These are phyloP conservation scores for Eumeta japonica DNA, from an alignment of 1,140 invertebrate species.

Conservation along the genomic window DNA sequence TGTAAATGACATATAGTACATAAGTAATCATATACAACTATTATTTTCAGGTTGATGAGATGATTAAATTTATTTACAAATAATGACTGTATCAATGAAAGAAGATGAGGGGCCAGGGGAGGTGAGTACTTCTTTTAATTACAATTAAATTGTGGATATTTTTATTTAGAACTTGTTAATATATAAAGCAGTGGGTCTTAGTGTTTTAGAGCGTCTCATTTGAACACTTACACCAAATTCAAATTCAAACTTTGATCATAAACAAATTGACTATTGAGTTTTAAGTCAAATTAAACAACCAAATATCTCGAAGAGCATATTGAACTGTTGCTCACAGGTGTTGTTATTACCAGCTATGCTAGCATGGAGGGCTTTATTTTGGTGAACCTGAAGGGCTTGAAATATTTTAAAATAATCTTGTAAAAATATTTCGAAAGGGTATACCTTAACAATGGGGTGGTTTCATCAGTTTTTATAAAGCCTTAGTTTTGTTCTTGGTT, in stretches of 20 bases:
- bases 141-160: slow-evolving; percentile 7
- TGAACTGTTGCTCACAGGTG: too few species aligned
- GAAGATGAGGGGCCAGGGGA: slow-evolving; percentile 50
- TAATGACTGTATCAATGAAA: slow-evolving; percentile 56
- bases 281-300: too few species aligned
- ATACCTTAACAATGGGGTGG: not conserved
- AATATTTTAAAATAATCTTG: not conserved
- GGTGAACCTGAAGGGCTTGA: not conserved
- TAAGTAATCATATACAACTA: too few species aligned
- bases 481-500: not conserved
- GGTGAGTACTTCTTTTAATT: slow-evolving; percentile 19
- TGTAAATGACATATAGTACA: too few species aligned
- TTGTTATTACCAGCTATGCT: not conserved
- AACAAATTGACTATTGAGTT: too few species aligned
- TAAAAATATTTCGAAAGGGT: too few species aligned
- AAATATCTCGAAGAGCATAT: too few species aligned
- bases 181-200: too few species aligned
- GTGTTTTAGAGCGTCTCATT: too few species aligned
- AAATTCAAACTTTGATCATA: too few species aligned
- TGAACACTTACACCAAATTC: too few species aligned
- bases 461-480: not conserved
- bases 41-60: slow-evolving; percentile 35
- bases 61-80: slow-evolving; percentile 40
- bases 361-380: not conserved
- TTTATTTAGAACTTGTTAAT: too few species aligned